phyloP scores from a whole-genome alignment of 1,140 invertebrate genomes.

The Zaprionus ghesquierei region DNA sequence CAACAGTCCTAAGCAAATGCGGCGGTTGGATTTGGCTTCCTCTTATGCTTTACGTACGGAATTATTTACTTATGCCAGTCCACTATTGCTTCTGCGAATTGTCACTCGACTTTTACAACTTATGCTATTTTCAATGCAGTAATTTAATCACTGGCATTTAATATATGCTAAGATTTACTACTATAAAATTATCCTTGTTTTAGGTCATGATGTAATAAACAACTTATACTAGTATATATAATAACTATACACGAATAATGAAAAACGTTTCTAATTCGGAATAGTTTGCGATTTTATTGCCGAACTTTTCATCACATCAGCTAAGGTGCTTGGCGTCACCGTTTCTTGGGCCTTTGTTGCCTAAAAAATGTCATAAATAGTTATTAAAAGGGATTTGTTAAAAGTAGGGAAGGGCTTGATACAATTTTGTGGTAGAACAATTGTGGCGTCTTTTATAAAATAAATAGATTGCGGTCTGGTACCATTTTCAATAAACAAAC shows the following conservation, averaged over 20 bases:
- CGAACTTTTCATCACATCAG: slow-evolving; percentile 27
- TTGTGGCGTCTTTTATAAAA: no score
- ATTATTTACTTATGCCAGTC: neutral
- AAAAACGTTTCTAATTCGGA: neutral
- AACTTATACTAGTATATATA: neutral
- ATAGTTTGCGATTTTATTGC: slow-evolving; percentile 25
- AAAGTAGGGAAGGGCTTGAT: neutral
- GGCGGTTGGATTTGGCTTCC: neutral
- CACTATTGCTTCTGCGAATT: neutral
- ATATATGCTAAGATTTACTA: neutral
- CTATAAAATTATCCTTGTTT: neutral
- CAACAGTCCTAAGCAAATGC: no score
- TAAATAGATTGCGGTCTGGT: no score
- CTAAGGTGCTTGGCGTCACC: slow-evolving; percentile 39
- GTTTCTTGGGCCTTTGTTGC: slow-evolving; percentile 39
- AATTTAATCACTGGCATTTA: neutral
- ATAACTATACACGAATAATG: neutral
- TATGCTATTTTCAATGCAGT: neutral
- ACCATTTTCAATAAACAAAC: neutral
- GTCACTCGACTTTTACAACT: neutral
- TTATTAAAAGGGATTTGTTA: neutral
- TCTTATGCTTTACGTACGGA: neutral
- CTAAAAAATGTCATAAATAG: neutral
- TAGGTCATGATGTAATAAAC: neutral
- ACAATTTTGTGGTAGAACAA: neutral